Base-by-base conservation (phyloP, 2,113 vertebrate genomes). In the Sapayoa aenigma region DNA sequence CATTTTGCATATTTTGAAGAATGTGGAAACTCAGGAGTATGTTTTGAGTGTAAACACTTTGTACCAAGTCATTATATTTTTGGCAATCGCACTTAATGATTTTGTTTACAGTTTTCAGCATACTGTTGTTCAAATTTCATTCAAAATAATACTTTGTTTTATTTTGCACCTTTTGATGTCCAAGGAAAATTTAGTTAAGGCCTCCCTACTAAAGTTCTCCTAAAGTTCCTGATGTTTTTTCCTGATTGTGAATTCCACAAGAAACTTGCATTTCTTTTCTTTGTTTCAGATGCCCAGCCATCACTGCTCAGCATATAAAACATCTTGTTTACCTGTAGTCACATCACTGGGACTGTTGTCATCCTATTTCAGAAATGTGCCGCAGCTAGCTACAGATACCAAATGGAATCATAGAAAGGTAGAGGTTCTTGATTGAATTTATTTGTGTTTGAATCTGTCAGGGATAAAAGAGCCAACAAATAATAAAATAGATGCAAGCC, bases 401-500 rank as follows among this genome's bases (percentile, higher is more conserved):
- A 96, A 95, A 95, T 97, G 92, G 86, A 94, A 92, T 97, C 96
- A 96, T 37, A 85, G 94, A 89, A 96, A 94, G 95, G 94, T 86
- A 95, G 93, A 92, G 71, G 67, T 97, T 96, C 95, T 97, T 97
- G 90, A 97, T 95, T 95, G 94, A 97, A 93, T 96, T 97, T 97
- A 97, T 94, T 96, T 81, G 89, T 91, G 96, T 93, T 95, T 97
- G 96, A 97, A 96, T 84, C 87, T 97, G 97, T 97, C 97, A 98
- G 88, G 90, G 94, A 97, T 96, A 94, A 97, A 98, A 97, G 95
- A 97, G 94, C 94, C 88, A 98, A 93, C 93, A 98, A 97, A 98
- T 98, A 98, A 97, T 96, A 97, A 98, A 98, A 98, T 96, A 92
- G 94, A 97, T 96, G 96, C 89, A 97, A 98, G 96, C 85, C 93